These are phyloP conservation scores for Hippocampus guttulatus DNA, from an alignment of 2,113 vertebrate genomes.

Conservation along the genomic window DNA sequence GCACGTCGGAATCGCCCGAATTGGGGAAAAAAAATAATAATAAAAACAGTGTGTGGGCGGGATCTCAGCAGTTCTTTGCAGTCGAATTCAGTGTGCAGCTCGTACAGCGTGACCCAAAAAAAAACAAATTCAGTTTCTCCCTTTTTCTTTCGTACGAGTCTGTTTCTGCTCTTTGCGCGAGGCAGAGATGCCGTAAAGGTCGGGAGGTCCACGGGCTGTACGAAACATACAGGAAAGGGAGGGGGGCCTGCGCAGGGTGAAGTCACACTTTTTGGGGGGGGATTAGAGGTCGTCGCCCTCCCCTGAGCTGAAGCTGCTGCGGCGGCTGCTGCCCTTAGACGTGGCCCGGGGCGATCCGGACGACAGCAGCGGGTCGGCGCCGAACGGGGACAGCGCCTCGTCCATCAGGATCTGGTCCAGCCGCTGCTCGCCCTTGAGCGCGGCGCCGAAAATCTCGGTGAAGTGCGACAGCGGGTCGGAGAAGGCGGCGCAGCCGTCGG, in stretches of 20 bases:
- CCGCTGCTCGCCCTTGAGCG: slow-evolving; percentile 88
- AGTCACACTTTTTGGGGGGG: background rate
- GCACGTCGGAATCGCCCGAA: slow-evolving; percentile 24
- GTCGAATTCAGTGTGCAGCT: slow-evolving; percentile 49
- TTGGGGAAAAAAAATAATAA: background rate
- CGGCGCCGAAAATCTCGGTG: slow-evolving; percentile 91
- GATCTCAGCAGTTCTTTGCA: slow-evolving; percentile 35
- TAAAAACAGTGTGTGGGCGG: slow-evolving; percentile 5
- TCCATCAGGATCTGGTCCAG: slow-evolving; percentile 85
- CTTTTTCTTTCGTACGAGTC: slow-evolving; percentile 54
- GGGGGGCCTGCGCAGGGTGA: slow-evolving; percentile 6
- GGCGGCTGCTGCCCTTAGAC: slow-evolving; percentile 90
- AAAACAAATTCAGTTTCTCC: slow-evolving; percentile 50
- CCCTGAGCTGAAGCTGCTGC: slow-evolving; percentile 90
- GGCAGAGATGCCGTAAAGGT: slow-evolving; percentile 20
- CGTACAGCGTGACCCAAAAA: slow-evolving; percentile 39
- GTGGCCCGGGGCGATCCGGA: slow-evolving; percentile 77
- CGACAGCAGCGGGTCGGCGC: slow-evolving; percentile 86
- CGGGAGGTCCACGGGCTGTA: slow-evolving; percentile 8
- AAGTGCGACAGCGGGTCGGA: slow-evolving; percentile 95
- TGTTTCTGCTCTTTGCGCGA: slow-evolving; percentile 31
- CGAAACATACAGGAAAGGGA: slow-evolving; percentile 24
- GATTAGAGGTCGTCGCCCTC: slow-evolving; percentile 84
- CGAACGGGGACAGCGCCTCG: slow-evolving; percentile 83
- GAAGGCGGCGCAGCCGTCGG: slow-evolving; percentile 78